phyloP scores from a whole-genome alignment of 2,888 invertebrate genomes.

The Clitarchus hookeri region DNA sequence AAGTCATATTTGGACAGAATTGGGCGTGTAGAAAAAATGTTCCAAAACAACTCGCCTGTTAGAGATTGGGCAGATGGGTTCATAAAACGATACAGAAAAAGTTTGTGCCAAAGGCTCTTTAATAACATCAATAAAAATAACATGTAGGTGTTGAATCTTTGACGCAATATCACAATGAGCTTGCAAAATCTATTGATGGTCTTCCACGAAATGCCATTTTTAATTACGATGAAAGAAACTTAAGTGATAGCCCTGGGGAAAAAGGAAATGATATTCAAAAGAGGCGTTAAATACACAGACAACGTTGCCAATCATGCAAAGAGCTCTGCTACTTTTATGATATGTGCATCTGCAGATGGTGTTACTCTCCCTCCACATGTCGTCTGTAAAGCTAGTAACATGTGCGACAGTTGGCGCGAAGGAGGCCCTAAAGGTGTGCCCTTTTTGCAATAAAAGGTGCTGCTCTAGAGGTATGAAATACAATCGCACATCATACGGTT shows the following conservation, averaged over 20 bases:
- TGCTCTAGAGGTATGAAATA: slow-evolving; percentile 38
- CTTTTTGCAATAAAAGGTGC: slow-evolving; percentile 21
- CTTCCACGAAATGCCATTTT: slow-evolving; percentile 24
- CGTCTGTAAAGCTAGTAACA: slow-evolving; percentile 45
- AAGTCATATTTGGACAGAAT: slow-evolving; percentile 19
- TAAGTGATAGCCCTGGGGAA: slow-evolving; percentile 40
- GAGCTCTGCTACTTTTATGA: slow-evolving; percentile 44
- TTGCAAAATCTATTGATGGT: slow-evolving; percentile 18
- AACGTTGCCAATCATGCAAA: slow-evolving; percentile 45
- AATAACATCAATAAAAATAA: slow-evolving; percentile 19
- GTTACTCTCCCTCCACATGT: slow-evolving; percentile 44
- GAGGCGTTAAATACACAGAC: slow-evolving; percentile 45
- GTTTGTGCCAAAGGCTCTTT: background rate
- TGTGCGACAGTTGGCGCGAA: slow-evolving; percentile 45
- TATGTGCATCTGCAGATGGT: slow-evolving; percentile 45
- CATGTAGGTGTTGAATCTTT: background rate
- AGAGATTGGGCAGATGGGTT: slow-evolving; percentile 24
- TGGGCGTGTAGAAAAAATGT: background rate
- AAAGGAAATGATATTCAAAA: slow-evolving; percentile 41
- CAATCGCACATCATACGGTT: slow-evolving; percentile 46
- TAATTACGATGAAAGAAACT: slow-evolving; percentile 29
- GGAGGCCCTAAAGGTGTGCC: slow-evolving; percentile 43
- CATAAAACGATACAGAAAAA: slow-evolving; percentile 1
- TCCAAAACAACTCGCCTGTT: slow-evolving; percentile 24
- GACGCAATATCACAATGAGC: slow-evolving; percentile 15